Conservation (phyloP, 2,113 vertebrate genomes). For the Addax nasomaculatus region DNA sequence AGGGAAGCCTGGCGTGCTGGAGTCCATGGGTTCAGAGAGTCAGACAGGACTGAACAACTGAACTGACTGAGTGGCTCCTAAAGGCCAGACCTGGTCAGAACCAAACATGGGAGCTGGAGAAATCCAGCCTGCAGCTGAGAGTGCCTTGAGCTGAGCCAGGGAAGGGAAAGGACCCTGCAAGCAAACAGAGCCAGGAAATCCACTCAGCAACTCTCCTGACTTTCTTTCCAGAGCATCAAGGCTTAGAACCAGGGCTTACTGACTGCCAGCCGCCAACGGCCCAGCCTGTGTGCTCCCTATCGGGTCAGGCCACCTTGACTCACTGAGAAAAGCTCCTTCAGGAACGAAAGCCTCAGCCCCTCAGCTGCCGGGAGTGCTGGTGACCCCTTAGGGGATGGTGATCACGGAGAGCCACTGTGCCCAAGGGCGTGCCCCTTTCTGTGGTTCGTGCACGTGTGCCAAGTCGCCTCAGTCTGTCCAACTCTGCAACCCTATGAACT, state of each 20-base stretch:
- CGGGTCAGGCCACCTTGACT: background rate
- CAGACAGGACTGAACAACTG: accelerated
- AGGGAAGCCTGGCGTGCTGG: background rate
- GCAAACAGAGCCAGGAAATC: background rate
- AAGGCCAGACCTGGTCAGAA: background rate
- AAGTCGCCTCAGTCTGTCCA: background rate
- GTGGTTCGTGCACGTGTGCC: accelerated
- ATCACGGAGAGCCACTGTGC: background rate
- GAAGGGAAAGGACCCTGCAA: background rate
- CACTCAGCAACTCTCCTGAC: background rate
- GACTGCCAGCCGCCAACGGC: accelerated
- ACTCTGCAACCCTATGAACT: background rate
- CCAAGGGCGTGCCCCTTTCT: background rate
- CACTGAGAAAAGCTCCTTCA: background rate
- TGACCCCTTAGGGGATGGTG: background rate
- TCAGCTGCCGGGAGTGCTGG: background rate
- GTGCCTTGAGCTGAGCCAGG: background rate
- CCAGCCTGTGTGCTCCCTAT: background rate
- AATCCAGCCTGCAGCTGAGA: background rate
- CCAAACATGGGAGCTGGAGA: background rate
- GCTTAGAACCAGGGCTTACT: background rate
- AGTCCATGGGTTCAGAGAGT: background rate
- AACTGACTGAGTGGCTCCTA: background rate
- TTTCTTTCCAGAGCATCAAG: background rate
- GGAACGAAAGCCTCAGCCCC: background rate